Evolutionary conservation across 2,888 invertebrate species (phyloP).

Genomic region (Euclidia mi): DNA sequence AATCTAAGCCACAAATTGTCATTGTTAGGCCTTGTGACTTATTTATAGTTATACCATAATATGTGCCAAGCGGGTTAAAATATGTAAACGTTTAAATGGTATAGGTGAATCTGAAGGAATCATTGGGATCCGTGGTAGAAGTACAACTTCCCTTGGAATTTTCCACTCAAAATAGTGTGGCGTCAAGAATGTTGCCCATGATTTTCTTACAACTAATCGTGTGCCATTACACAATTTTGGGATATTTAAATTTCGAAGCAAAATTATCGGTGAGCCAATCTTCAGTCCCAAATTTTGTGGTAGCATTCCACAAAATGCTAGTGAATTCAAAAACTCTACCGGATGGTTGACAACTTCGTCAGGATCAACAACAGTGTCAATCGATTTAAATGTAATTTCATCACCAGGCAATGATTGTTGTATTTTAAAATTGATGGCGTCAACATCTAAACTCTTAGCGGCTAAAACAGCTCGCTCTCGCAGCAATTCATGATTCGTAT

Average conservation of each 20-base stretch:
- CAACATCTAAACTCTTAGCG: background rate
- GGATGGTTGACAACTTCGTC: constrained; percentile 8
- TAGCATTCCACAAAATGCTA: background rate
- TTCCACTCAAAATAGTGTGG: constrained; percentile 17
- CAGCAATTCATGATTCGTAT: background rate
- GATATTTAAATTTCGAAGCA: background rate
- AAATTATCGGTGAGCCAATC: background rate
- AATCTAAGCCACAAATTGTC: too few relatives aligned
- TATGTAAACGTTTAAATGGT: too few relatives aligned
- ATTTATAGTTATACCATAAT: too few relatives aligned
- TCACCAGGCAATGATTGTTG: background rate
- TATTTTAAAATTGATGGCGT: background rate
- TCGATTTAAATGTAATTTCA: too few relatives aligned
- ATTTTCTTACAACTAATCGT: constrained; percentile 12
- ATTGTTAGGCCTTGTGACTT: too few relatives aligned
- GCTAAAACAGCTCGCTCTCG: background rate
- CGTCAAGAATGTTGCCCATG: constrained; percentile 9
- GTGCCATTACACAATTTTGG: constrained; percentile 34
- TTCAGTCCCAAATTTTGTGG: background rate
- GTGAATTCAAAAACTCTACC: constrained; percentile 4
- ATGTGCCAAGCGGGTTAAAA: too few relatives aligned
- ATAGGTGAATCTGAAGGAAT: too few relatives aligned
- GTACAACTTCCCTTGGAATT: too few relatives aligned
- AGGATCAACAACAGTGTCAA: constrained; percentile 5
- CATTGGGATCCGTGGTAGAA: too few relatives aligned